These are phyloP conservation scores for Melanocharis versteri DNA, from an alignment of 2,113 vertebrate genomes.

Conservation along the genomic window DNA sequence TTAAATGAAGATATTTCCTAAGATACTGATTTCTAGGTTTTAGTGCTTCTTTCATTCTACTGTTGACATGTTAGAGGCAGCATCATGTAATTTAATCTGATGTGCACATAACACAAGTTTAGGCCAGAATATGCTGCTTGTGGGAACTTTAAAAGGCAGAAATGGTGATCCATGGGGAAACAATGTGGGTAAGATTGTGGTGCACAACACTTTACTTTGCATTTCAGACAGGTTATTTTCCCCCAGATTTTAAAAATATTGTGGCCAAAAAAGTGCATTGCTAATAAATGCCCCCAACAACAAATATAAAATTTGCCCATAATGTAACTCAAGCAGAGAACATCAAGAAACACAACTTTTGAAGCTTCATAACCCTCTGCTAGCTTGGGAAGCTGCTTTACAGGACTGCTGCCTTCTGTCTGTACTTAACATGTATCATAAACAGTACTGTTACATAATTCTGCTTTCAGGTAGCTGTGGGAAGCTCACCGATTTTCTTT, in stretches of 20 bases:
- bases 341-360: background rate
- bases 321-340: background rate
- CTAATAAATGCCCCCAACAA: background rate
- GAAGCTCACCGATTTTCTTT: background rate
- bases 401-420: background rate
- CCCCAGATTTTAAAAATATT: background rate
- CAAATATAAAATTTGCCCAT: background rate
- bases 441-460: background rate
- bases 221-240: background rate
- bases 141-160: conserved; percentile 6
- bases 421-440: background rate
- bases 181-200: fast-evolving
- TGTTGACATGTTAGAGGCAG: background rate
- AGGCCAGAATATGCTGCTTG: background rate
- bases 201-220: background rate
- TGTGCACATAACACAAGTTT: background rate
- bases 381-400: background rate
- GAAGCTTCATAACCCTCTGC: background rate
- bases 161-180: background rate
- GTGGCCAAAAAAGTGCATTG: background rate
- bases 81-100: conserved; percentile 41
- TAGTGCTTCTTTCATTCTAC: conserved; percentile 25
- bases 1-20: conserved; percentile 12
- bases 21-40: conserved; percentile 22
- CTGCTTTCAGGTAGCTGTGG: background rate